phyloP scores from a whole-genome alignment of 2,888 invertebrate species.

The Ametastegia equiseti region DNA sequence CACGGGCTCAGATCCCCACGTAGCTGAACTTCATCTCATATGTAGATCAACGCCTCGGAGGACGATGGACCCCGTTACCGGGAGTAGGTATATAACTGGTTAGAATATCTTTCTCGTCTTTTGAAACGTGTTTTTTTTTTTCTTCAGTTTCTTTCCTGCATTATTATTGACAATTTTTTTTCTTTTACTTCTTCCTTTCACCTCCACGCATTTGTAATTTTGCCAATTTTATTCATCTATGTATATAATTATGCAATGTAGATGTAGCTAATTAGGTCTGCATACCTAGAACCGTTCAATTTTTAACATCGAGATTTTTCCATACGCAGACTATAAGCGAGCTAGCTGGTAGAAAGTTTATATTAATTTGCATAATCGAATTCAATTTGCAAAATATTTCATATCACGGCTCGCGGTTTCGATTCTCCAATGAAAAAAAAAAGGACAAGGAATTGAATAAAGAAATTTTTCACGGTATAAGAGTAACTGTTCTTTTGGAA shows the following conservation, averaged over 20 bases:
- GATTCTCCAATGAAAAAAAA: neutral
- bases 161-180: no score
- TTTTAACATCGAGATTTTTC: no score
- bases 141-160: neutral
- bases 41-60: constrained; percentile 29
- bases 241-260: no score
- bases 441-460: no score
- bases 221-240: no score
- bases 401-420: neutral
- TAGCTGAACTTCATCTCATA: constrained; percentile 10
- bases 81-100: constrained; percentile 46
- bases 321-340: neutral
- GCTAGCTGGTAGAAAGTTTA: constrained; percentile 37
- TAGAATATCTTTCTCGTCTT: constrained; percentile 24
- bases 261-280: no score
- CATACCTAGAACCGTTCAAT: no score
- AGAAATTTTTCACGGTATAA: no score
- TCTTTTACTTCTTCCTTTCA: neutral
- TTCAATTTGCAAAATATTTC: neutral
- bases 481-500: no score
- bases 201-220: neutral
- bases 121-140: neutral
- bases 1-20: constrained; percentile 23
- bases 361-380: constrained; percentile 40
- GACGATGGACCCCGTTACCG: constrained; percentile 30